phyloP scores from a whole-genome alignment of 2,113 vertebrate genomes.

The Mirza zaza region DNA sequence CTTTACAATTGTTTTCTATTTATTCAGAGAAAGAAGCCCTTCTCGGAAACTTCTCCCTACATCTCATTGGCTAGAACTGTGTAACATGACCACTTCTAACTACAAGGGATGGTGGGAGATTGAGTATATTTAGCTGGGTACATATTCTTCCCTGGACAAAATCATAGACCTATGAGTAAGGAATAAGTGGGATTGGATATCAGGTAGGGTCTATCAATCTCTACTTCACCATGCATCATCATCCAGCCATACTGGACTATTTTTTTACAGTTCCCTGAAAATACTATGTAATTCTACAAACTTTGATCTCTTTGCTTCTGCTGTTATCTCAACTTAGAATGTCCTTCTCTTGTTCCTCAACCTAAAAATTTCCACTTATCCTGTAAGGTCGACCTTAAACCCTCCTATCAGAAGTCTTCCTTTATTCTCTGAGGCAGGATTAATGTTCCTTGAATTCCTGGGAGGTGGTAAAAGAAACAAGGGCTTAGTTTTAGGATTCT shows the following conservation, averaged over 20 bases:
- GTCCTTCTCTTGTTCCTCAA: not conserved
- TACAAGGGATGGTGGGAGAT: not conserved
- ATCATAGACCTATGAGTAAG: not conserved
- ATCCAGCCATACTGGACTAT: not conserved
- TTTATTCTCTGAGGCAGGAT: slow-evolving; percentile 25
- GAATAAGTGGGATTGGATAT: not conserved
- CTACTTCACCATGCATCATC: not conserved
- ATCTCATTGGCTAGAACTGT: slow-evolving; percentile 11
- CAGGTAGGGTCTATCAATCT: not conserved
- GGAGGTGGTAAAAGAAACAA: not conserved
- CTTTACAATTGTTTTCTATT: not conserved
- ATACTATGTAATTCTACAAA: not conserved
- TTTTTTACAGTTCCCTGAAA: slow-evolving; percentile 39
- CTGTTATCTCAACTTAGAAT: slow-evolving; percentile 30
- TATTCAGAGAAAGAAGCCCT: not conserved
- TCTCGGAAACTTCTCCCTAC: not conserved
- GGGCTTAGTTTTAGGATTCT: not conserved
- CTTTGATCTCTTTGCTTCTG: slow-evolving; percentile 16
- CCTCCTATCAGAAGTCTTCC: not conserved
- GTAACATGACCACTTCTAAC: not conserved
- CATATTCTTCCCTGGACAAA: slow-evolving; percentile 4
- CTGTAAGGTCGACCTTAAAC: slow-evolving; percentile 12
- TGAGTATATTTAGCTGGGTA: not conserved
- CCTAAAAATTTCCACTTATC: not conserved
- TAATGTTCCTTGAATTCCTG: not conserved